Evolutionary conservation across 2,113 vertebrate genomes (phyloP).

Genomic region (Diphyllodes magnificus): DNA sequence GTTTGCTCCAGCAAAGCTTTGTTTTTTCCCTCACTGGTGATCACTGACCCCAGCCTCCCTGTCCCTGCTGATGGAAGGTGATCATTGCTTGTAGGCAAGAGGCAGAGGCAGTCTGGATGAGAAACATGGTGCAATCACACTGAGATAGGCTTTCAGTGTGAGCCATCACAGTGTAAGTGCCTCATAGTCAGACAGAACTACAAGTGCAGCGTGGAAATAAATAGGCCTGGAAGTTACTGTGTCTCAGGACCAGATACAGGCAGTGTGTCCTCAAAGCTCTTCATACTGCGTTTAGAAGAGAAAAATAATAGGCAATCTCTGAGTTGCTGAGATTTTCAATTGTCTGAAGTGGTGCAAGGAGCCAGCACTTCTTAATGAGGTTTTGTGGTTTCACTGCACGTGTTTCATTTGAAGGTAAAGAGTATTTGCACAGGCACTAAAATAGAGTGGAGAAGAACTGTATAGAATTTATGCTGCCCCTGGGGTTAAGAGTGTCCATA

Average conservation of each 20-base stretch:
- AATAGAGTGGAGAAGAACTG: not conserved
- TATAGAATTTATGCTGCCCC: not conserved
- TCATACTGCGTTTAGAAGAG: not conserved
- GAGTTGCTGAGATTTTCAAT: not conserved
- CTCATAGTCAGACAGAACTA: not conserved
- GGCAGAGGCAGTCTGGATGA: not conserved
- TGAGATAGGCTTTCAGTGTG: not conserved
- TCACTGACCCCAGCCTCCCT: not conserved
- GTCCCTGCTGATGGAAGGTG: not conserved
- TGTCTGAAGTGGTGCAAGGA: slow-evolving; percentile 6
- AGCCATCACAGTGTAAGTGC: not conserved
- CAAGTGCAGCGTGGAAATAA: not conserved
- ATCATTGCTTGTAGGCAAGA: not conserved
- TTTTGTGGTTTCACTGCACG: not conserved
- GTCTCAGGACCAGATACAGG: not conserved
- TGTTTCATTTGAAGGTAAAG: slow-evolving; percentile 1
- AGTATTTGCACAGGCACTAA: slow-evolving; percentile 11
- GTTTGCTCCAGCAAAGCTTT: not conserved
- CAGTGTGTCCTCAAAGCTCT: not conserved
- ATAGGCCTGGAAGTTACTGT: not conserved
- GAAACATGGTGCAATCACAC: not conserved
- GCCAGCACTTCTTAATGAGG: not conserved
- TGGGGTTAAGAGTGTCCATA: not conserved
- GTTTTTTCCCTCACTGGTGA: fast-evolving
- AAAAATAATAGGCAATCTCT: not conserved